Evolutionary conservation across 2,888 invertebrate species (phyloP).

Genomic region (Nomada goodeniana): DNA sequence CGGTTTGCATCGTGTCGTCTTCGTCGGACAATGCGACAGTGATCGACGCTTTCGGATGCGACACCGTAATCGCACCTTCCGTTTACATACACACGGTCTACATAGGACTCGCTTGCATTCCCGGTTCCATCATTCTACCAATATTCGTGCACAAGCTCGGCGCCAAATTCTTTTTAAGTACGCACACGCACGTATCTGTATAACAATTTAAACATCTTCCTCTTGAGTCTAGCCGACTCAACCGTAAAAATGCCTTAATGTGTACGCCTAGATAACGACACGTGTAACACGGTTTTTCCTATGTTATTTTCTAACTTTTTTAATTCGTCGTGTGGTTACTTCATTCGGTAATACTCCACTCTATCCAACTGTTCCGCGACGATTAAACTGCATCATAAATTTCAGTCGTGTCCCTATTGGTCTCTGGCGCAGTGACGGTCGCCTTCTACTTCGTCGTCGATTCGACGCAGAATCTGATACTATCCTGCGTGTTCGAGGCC

Average conservation of each 20-base stretch:
- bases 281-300: no score
- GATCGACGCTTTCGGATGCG: constrained; percentile 87
- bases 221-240: background rate
- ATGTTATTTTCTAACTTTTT: no score
- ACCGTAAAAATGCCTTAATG: background rate
- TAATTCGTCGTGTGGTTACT: background rate
- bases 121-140: constrained; percentile 92
- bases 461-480: constrained; percentile 89
- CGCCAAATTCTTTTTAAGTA: constrained; percentile 92
- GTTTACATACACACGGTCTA: constrained; percentile 92
- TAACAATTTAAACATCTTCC: background rate
- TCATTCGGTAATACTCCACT: background rate
- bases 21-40: constrained; percentile 81
- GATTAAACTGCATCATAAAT: constrained; percentile 40
- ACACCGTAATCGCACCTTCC: constrained; percentile 87
- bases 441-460: constrained; percentile 91
- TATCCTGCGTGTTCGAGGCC: constrained; percentile 92
- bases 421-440: constrained; percentile 90
- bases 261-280: no score
- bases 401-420: constrained; percentile 90
- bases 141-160: constrained; percentile 92
- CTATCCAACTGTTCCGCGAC: background rate
- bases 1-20: constrained; percentile 91
- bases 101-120: constrained; percentile 92
- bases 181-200: constrained; percentile 79